phyloP scores from a whole-genome alignment of 1,140 invertebrate species.

The Leptinotarsa defecta region DNA sequence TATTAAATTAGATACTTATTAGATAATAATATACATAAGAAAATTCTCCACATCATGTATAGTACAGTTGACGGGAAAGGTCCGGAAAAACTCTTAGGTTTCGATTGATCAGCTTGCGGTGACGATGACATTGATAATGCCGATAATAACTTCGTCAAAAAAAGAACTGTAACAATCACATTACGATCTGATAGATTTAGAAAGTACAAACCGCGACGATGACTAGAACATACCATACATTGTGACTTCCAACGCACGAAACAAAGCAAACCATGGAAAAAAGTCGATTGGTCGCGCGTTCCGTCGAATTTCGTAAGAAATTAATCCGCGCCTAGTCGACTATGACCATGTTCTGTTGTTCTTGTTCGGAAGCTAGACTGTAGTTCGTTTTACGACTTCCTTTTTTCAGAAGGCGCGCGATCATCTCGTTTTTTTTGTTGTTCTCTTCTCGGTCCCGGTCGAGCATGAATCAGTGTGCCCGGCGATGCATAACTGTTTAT shows the following conservation, averaged over 20 bases:
- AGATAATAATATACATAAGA: too few relatives aligned
- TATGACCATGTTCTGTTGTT: conserved; percentile 32
- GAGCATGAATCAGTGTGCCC: conserved; percentile 28
- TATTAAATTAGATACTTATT: too few relatives aligned
- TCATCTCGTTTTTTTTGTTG: conserved; percentile 14
- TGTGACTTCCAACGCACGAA: conserved; percentile 12
- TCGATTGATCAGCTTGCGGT: not conserved
- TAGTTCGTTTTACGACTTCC: conserved; percentile 31
- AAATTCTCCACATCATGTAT: too few relatives aligned
- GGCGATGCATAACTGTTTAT: conserved; percentile 31
- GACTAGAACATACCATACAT: conserved; percentile 21
- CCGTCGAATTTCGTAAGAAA: conserved; percentile 25
- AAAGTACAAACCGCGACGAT: conserved; percentile 17
- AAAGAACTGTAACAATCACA: not conserved
- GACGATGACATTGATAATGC: not conserved
- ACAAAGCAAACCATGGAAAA: conserved; percentile 15
- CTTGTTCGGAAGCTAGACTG: conserved; percentile 33
- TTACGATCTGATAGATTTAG: not conserved
- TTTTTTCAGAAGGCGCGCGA: conserved; percentile 31
- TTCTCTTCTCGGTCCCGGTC: conserved; percentile 4
- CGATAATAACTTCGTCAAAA: not conserved
- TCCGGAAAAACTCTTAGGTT: too few relatives aligned
- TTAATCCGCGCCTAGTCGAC: conserved; percentile 24
- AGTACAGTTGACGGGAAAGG: too few relatives aligned
- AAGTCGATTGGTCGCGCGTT: conserved; percentile 29